These are phyloP conservation scores for Schlechtendalia chinensis DNA, from an alignment of 1,140 invertebrate species.

Conservation along the genomic window DNA sequence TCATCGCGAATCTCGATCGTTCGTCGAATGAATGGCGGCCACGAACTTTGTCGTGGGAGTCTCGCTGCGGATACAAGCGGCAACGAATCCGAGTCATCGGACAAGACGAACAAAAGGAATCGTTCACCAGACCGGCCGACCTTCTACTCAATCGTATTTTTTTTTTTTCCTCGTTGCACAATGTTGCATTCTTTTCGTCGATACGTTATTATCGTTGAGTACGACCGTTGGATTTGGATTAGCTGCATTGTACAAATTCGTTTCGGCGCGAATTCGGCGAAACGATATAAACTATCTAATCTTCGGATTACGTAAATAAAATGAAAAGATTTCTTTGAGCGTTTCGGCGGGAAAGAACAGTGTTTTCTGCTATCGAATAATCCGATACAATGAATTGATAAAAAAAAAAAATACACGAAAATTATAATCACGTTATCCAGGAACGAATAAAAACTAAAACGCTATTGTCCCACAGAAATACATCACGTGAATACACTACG, in stretches of 20 bases:
- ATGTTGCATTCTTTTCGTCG: background rate
- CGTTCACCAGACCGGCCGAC: background rate
- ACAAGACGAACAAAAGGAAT: constrained; percentile 12
- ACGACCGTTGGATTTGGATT: background rate
- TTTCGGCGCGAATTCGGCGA: background rate
- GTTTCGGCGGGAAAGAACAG: no score
- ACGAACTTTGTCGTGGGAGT: background rate
- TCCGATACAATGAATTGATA: no score
- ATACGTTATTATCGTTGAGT: background rate
- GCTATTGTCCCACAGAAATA: no score
- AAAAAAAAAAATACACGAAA: no score
- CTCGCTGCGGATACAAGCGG: background rate
- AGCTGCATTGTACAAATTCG: background rate
- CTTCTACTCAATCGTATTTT: background rate
- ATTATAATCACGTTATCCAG: no score
- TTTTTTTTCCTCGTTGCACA: background rate
- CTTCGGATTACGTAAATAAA: no score
- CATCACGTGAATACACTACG: no score
- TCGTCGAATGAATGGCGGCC: background rate
- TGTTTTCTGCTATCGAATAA: no score
- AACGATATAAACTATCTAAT: background rate
- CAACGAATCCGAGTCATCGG: constrained; percentile 17
- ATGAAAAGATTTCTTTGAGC: no score
- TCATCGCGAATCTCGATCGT: constrained; percentile 21
- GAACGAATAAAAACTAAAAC: no score